Percentiles rank a stretch among this genome's conserved stretches.
phyloP scores from a whole-genome alignment of 2,797 vertebrate genomes.

The Neosilurus hyrtlii region DNA sequence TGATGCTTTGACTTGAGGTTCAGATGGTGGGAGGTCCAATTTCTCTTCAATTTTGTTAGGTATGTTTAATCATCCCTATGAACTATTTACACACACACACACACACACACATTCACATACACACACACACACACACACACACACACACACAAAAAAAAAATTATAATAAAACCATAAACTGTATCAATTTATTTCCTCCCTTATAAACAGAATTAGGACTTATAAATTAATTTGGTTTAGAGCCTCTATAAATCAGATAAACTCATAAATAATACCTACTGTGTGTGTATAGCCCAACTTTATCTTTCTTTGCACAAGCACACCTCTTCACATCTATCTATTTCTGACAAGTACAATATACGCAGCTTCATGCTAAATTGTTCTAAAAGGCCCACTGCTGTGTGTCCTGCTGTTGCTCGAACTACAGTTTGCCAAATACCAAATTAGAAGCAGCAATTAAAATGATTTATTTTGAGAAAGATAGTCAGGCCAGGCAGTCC shows the following conservation, averaged over 20 bases:
- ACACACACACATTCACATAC: background rate
- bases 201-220: background rate
- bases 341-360: slow-evolving; percentile 37
- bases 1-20: slow-evolving; percentile 41
- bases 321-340: slow-evolving; percentile 19
- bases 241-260: background rate
- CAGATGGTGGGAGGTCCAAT: slow-evolving; percentile 23
- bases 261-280: no score
- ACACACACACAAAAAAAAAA: slow-evolving; percentile 1
- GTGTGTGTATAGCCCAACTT: background rate
- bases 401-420: slow-evolving; percentile 31
- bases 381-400: slow-evolving; percentile 39
- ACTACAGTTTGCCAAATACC: slow-evolving; percentile 29
- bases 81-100: background rate
- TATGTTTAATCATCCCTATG: slow-evolving; percentile 17
- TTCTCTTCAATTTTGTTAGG: slow-evolving; percentile 26
- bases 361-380: slow-evolving; percentile 25
- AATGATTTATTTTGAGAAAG: slow-evolving; percentile 47
- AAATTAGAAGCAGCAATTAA: slow-evolving; percentile 40
- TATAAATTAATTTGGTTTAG: background rate
- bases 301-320: slow-evolving; percentile 1
- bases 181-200: background rate
- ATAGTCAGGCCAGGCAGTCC: slow-evolving; percentile 42
- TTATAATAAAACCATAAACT: background rate
- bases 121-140: slow-evolving; percentile 3